Conservation (phyloP, 2,113 vertebrate species). For the Fulmarus glacialis region DNA sequence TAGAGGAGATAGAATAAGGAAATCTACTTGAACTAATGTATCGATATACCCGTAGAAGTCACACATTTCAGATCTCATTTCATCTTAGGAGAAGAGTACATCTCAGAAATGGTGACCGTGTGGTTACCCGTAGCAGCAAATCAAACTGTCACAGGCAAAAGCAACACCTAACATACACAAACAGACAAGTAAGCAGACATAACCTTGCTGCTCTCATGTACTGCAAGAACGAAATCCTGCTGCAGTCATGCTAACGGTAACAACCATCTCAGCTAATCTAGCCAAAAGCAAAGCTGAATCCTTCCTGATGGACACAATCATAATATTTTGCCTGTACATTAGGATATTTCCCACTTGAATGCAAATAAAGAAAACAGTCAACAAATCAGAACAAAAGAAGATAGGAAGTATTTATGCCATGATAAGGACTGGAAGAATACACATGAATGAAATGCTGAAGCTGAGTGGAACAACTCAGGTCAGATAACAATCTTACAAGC, state of each 20-base stretch:
- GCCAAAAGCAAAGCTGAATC: background rate
- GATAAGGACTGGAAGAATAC: background rate
- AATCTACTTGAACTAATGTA: background rate
- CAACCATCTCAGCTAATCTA: background rate
- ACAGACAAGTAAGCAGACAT: background rate
- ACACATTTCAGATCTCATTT: background rate
- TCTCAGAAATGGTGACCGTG: accelerated
- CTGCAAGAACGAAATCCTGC: background rate
- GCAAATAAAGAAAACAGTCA: background rate
- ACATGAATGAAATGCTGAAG: background rate
- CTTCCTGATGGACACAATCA: background rate
- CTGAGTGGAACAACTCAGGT: background rate
- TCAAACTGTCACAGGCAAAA: background rate
- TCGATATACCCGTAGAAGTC: background rate
- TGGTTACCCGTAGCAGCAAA: background rate
- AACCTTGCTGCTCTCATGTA: background rate
- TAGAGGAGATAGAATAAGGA: background rate
- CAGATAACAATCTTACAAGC: background rate
- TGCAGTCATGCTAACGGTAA: background rate
- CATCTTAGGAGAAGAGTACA: background rate
- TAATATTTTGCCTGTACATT: background rate
- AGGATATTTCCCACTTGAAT: background rate
- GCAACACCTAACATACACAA: background rate
- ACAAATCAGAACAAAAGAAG: background rate
- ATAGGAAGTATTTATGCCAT: background rate